phyloP scores from a whole-genome alignment of 64 coral and sea anemone species.

The Montipora foliosa region DNA sequence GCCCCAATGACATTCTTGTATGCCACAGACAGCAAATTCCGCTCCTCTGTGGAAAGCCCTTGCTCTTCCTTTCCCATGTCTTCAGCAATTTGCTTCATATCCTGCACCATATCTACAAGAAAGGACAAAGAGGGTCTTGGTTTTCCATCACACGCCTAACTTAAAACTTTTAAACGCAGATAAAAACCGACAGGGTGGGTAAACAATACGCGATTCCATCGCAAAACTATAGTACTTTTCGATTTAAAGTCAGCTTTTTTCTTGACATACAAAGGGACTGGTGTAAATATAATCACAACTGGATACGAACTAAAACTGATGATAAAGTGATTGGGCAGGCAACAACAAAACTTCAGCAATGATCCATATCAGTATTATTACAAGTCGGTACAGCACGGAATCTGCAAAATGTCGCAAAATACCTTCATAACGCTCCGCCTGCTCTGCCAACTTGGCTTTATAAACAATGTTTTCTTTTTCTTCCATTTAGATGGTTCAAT shows the following conservation, averaged over 20 bases:
- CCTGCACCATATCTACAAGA: slow-evolving; percentile 83
- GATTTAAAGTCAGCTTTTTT: neutral
- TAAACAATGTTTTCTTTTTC: slow-evolving; percentile 81
- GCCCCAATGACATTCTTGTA: slow-evolving; percentile 98
- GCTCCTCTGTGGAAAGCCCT: slow-evolving; percentile 84
- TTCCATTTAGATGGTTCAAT: slow-evolving; percentile 70
- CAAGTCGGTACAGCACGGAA: neutral
- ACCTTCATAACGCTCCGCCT: slow-evolving; percentile 98
- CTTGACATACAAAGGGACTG: neutral
- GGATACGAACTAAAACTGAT: neutral
- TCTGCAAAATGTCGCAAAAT: neutral
- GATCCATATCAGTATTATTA: neutral
- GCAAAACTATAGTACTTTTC: slow-evolving; percentile 11
- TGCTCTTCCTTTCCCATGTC: slow-evolving; percentile 21
- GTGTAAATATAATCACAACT: neutral
- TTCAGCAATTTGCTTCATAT: slow-evolving; percentile 93
- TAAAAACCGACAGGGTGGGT: neutral
- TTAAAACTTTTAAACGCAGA: neutral
- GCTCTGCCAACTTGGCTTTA: slow-evolving; percentile 91
- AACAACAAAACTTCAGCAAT: neutral
- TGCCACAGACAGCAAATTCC: slow-evolving; percentile 96
- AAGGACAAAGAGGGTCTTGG: neutral
- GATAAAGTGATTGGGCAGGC: neutral
- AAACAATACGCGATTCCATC: slow-evolving; percentile 5
- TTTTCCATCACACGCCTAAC: neutral